Evolutionary conservation across 2,797 vertebrate genomes (phyloP), one percentile per base, ranked within the genome.

Genomic region (Syndactyla subalaris): DNA sequence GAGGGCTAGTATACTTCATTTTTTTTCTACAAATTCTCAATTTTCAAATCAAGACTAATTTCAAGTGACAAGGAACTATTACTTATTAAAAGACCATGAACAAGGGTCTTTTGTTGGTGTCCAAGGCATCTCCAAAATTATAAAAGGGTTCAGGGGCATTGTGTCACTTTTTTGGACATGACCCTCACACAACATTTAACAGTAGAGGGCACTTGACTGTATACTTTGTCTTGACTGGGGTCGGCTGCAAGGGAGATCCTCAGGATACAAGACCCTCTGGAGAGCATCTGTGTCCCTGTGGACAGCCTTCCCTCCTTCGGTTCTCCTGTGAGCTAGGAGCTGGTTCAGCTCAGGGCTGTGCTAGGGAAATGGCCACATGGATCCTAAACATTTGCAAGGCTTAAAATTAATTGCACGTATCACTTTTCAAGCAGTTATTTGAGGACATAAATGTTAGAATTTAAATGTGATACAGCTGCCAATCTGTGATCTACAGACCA

Each of bases 211-310:
- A 3, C 9, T 76, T 73, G 16, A 21, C 22, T 70, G 5, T 19
- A 12, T 34, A 14, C 23, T 36, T 73, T 20, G 17, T 48, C 29
- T 48, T 38, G 49, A 61, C 41, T 1, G 1, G 19, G 2, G 3
- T 29, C 36, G 43, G 14, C 27, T 77, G 12, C 48, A 55, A 46
- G 12, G 15, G 7, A 12, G 14, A 26, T 55, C 22, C 22, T 32
- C 2, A 3, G 22, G 27, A 39, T 12, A 20, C 1, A 2, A 13
- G 43, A 45, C 18, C 4, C 23, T 43, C 57, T 43, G 71, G 39
- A 32, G 70, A 32, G 14, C 1, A 2, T 2, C 10, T 71, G 22
- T n/a, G 41, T 11, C 7, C 9, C 34, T 7, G 0, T 7, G 24
- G 70, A 32, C 21, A 85, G 12, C 23, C 22, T 45, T 45, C 6